Base-by-base conservation (phyloP, 2,113 vertebrate species). In the Colistium nudipinnis region DNA sequence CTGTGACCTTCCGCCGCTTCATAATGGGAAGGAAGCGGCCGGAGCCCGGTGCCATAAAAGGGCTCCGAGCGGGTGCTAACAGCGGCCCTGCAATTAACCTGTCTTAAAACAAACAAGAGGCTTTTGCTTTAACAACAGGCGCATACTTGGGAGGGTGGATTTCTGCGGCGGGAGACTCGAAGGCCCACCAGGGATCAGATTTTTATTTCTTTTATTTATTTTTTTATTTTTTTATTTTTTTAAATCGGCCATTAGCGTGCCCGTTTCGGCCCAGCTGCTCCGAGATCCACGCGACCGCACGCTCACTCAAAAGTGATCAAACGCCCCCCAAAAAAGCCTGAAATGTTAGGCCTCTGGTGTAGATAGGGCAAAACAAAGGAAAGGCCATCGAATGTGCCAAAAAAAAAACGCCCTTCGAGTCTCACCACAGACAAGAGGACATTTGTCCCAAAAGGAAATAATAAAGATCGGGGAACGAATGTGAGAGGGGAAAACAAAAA, bases 81-180 rank as follows among this genome's bases (percentile, higher is more conserved):
- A 56, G 85, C 43, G 78, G 73, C 78, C 81, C 62, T 57, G 80
- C 83, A 90, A 88, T 89, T 88, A 92, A 89, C 88, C 87, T 83
- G 87, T 76, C 82, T 80, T 84, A 87, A 90, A 90, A 86, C 76
- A 87, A 90, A 89, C 82, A 83, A 83, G 77, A 83, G 68, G 65
- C 62, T n/a, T 41, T 78, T 62, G 72, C 76, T 79, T 86, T 83
- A 86, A 80, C 87, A 84, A 84, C 66, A 78, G 74, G 78, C 70
- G 17, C 75, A 65, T 63, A 78, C 74, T 89, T 84, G 70, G 80
- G 74, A 80, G 77, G 65, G 36, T 68, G 69, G 70, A 80, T 72
- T 81, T 87, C 83, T 84, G 63, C 49, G 4, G 63, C 43, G 35
- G 71, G 51, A 69, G 81, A 77, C 70, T 79, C 62, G 70, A 84